A percentile compares a stretch with the other conserved stretches of the same genome.
Conservation (phyloP, 2,797 vertebrate species). For the Scolopax rusticola region DNA sequence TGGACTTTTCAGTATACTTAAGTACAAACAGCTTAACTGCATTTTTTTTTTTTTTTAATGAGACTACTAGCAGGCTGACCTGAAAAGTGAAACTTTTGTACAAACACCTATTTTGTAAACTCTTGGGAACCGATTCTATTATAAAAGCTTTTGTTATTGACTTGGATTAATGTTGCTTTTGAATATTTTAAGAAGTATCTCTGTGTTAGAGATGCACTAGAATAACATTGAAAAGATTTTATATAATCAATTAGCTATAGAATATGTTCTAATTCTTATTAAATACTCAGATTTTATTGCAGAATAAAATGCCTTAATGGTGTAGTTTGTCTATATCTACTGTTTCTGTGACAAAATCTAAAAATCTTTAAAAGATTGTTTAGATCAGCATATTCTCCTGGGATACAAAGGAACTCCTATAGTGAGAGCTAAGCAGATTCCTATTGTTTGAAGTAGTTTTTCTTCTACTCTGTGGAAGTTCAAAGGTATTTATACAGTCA, state of each 20-base stretch:
- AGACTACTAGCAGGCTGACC: not conserved
- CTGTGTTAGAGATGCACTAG: not conserved
- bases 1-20: not conserved
- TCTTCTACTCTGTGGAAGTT: not conserved
- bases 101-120: not conserved
- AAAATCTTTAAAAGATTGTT: not conserved
- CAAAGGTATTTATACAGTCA: not conserved
- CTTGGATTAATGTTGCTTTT: not conserved
- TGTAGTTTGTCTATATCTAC: not conserved
- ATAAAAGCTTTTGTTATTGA: not conserved
- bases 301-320: not conserved
- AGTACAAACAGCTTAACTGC: not conserved
- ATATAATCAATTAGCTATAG: not conserved
- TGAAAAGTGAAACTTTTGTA: not conserved
- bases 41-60: not conserved
- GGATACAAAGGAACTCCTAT: not conserved
- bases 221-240: not conserved
- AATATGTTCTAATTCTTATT: not conserved
- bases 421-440: not conserved
- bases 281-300: not conserved
- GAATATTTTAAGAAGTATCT: not conserved
- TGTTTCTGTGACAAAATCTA: not conserved
- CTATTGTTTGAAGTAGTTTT: not conserved
- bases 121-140: not conserved
- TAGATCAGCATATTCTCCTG: not conserved